Base-by-base conservation (phyloP, 2,888 invertebrate species). In the Mellilla xanthometata region DNA sequence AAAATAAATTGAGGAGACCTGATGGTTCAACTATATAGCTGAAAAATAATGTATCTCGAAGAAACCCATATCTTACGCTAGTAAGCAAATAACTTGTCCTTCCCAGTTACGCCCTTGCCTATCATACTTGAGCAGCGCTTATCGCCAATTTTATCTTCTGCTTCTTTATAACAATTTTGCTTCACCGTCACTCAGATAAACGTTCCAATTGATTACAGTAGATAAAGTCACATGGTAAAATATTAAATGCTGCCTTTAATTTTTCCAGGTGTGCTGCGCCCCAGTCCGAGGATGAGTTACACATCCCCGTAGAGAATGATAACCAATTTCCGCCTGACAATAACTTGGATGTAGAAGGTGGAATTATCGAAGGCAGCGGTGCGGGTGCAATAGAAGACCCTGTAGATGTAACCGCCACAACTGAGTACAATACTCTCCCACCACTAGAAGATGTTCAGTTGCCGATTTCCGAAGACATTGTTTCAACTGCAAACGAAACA, bases 111-210 rank as follows among this genome's bases (percentile, higher is more conserved):
- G 78, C 78, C 81, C 81, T 80, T 78, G 65, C 65, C 69, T 65
- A 61, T 81, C 30, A 30, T 40, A 19, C 31, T 36, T 47, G 22
- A 26, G 30, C 9, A 13, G 28, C 10, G 61, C 56, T 72, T 86
- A 84, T 86, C 84, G 74, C 65, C 56, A 68, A 67, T 75, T 76
- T 85, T 86, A 84, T 85, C 82, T 72, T 50, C 65, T 72, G 70
- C 75, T 74, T 76, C 62, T 64, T 59, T 61, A 61, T 65, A 75
- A 71, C 64, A 74, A 76, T 73, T 77, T 71, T 76, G 72, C 81
- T 82, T 84, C 83, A 84, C 68, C 81, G 83, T 84, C 83, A 84
- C 68, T 67, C 72, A 67, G 60, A 86, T 84, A 84, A 81, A 76
- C 40, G 15, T 40, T 58, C 56, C 58, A 55, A 66, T 64, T 63